These are phyloP conservation scores for Eutolmus rufibarbis DNA, from an alignment of 2,888 invertebrate species.

Conservation along the genomic window DNA sequence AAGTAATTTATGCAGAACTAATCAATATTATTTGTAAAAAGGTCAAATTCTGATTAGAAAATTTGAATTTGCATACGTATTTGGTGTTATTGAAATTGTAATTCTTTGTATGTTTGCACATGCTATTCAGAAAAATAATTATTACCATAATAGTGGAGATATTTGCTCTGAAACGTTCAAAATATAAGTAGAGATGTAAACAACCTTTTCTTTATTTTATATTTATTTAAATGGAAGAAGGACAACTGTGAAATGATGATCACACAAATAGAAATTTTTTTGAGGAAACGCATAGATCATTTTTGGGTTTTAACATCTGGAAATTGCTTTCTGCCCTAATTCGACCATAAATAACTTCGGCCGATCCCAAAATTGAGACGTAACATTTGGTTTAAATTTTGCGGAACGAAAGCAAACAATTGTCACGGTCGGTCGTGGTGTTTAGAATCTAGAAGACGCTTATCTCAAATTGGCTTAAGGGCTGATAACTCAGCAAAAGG, in stretches of 20 bases:
- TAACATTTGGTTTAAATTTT: conserved; percentile 30
- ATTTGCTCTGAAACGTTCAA: background rate
- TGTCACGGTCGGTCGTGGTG: background rate
- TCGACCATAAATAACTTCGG: conserved; percentile 9
- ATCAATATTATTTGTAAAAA: too few relatives aligned
- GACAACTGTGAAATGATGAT: background rate
- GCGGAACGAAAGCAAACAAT: conserved; percentile 35
- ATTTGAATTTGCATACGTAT: too few relatives aligned
- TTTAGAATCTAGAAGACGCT: background rate
- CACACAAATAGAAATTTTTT: background rate
- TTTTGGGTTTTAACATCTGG: background rate
- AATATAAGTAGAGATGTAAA: background rate
- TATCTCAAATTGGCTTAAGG: background rate
- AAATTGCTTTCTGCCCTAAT: conserved; percentile 10
- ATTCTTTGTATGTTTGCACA: too few relatives aligned
- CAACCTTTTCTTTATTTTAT: background rate
- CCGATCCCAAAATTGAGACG: background rate
- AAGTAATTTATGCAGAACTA: too few relatives aligned
- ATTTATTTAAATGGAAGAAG: background rate
- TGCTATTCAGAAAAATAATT: too few relatives aligned
- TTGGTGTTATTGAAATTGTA: too few relatives aligned
- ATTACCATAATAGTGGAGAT: background rate
- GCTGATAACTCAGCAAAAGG: background rate
- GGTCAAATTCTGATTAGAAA: too few relatives aligned
- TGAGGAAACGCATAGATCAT: background rate